Conservation (phyloP, 2,797 vertebrate species). For the Myripristis murdjan region DNA sequence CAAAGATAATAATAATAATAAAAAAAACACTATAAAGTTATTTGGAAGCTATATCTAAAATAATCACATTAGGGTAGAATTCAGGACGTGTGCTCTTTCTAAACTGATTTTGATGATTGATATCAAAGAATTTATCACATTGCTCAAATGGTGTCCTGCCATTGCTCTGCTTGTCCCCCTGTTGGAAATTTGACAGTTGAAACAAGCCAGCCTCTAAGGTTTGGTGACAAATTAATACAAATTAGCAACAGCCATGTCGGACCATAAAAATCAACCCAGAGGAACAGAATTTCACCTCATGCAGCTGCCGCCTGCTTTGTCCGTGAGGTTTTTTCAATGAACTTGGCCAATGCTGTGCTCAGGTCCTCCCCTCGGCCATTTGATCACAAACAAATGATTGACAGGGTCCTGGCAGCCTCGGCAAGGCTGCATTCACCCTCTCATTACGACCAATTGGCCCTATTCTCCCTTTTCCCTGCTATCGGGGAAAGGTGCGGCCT, state of each 20-base stretch:
- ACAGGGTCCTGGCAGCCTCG: slow-evolving; percentile 85
- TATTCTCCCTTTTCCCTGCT: slow-evolving; percentile 84
- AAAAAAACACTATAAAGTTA: too few relatives aligned
- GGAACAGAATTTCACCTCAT: slow-evolving; percentile 40
- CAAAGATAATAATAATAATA: too few relatives aligned
- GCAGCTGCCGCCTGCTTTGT: slow-evolving; percentile 45
- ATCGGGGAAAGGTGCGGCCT: slow-evolving; percentile 85
- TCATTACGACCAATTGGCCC: slow-evolving; percentile 89
- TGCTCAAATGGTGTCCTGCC: not conserved
- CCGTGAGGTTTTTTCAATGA: slow-evolving; percentile 70
- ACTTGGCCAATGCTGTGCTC: slow-evolving; percentile 74
- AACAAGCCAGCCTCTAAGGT: slow-evolving; percentile 22
- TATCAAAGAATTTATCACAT: not conserved
- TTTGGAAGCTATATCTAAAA: not conserved
- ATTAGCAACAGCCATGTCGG: slow-evolving; percentile 43
- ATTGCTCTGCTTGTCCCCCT: slow-evolving; percentile 11
- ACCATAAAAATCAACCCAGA: slow-evolving; percentile 44
- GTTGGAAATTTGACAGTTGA: slow-evolving; percentile 26
- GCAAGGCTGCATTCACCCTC: slow-evolving; percentile 78
- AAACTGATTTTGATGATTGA: not conserved
- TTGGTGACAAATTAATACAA: slow-evolving; percentile 53
- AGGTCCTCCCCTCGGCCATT: slow-evolving; percentile 61
- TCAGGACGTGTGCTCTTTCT: too few relatives aligned
- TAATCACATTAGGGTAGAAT: too few relatives aligned
- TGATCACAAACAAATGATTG: slow-evolving; percentile 84